A percentile compares a stretch with the other conserved stretches of the same genome.
phyloP scores from a whole-genome alignment of 2,888 invertebrate genomes.

The Trichogramma dendrolimi region DNA sequence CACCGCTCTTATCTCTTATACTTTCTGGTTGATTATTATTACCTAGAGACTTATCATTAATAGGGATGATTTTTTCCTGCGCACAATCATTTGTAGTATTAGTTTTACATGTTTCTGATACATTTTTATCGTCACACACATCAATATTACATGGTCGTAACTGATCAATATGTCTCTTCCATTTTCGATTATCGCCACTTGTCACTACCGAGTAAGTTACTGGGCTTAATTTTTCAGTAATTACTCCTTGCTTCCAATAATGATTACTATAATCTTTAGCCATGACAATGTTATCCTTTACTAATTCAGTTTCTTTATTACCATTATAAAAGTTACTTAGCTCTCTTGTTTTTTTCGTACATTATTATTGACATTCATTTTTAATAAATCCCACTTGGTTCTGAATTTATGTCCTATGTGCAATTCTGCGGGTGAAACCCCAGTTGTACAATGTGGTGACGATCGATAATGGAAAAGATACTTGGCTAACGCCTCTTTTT shows the following conservation, averaged over 20 bases:
- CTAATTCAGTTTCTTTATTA: conserved; percentile 18
- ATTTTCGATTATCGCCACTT: conserved; percentile 69
- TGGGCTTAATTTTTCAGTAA: conserved; percentile 20
- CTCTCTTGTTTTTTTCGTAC: conserved; percentile 17
- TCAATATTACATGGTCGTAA: conserved; percentile 15
- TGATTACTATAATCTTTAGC: conserved; percentile 23
- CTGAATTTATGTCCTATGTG: too few species aligned
- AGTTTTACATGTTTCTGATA: too few species aligned
- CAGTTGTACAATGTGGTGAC: conserved; percentile 13
- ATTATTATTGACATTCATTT: conserved; percentile 10
- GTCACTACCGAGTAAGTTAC: conserved; percentile 51
- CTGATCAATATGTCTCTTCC: conserved; percentile 70
- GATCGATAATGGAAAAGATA: neutral
- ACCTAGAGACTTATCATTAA: too few species aligned
- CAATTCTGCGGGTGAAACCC: conserved; percentile 5
- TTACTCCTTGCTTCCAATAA: conserved; percentile 16
- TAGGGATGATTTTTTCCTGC: too few species aligned
- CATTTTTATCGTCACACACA: too few species aligned
- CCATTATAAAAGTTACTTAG: conserved; percentile 23
- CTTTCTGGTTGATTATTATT: too few species aligned
- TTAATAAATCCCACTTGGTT: conserved; percentile 16
- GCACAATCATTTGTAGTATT: too few species aligned
- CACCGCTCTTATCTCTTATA: too few species aligned
- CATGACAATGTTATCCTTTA: conserved; percentile 20
- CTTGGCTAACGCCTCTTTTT: neutral